Percentiles rank a stretch among this genome's conserved stretches.
phyloP scores from a whole-genome alignment of 1,140 invertebrate genomes.

The Cydia fagiglandana region DNA sequence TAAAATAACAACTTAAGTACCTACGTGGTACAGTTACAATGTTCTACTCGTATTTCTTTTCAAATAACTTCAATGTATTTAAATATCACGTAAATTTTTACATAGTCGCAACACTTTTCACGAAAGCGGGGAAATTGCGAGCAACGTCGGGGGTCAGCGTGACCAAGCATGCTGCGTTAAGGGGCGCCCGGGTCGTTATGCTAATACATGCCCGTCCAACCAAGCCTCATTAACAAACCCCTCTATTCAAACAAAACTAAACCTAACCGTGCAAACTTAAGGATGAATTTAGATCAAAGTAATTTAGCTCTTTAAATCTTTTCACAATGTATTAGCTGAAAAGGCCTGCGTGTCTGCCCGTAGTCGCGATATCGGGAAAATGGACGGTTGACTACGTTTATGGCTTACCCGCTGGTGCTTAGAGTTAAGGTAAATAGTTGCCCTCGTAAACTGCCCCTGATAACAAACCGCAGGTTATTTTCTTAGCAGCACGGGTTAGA shows the following conservation, averaged over 20 bases:
- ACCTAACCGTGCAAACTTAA: slow-evolving; percentile 32
- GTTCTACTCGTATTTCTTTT: no score
- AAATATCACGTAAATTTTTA: slow-evolving; percentile 38
- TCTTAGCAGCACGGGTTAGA: slow-evolving; percentile 45
- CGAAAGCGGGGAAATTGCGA: slow-evolving; percentile 69
- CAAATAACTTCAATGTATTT: no score
- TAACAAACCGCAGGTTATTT: slow-evolving; percentile 56
- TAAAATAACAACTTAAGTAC: no score
- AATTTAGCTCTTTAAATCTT: slow-evolving; percentile 25
- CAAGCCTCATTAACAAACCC: slow-evolving; percentile 37
- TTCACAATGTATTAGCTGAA: slow-evolving; percentile 39
- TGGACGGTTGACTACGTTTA: slow-evolving; percentile 77
- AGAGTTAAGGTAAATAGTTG: slow-evolving; percentile 63
- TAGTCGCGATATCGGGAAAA: slow-evolving; percentile 73
- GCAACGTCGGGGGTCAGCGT: slow-evolving; percentile 70
- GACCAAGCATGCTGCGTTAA: slow-evolving; percentile 77
- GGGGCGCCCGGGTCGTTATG: slow-evolving; percentile 73
- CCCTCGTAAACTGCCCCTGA: slow-evolving; percentile 55
- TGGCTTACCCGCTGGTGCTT: slow-evolving; percentile 62
- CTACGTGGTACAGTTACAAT: no score
- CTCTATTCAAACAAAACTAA: slow-evolving; percentile 34
- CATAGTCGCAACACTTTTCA: slow-evolving; percentile 55
- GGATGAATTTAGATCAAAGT: neutral
- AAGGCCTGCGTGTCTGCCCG: slow-evolving; percentile 67
- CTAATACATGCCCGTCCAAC: slow-evolving; percentile 58